phyloP scores from a whole-genome alignment of 2,888 invertebrate genomes.

The Drosophila mayaguana region DNA sequence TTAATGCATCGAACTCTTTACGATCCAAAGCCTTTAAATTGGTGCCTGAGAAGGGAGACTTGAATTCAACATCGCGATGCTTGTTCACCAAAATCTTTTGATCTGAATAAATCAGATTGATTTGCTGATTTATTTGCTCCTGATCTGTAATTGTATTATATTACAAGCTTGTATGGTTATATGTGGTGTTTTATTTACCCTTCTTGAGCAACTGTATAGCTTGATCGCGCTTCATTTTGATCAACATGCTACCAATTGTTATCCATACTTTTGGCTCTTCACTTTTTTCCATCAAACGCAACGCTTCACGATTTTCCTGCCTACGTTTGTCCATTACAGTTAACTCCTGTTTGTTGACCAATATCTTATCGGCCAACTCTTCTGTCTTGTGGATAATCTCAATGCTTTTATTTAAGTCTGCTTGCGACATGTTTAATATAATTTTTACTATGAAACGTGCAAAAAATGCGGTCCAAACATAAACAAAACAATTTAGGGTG shows the following conservation, averaged over 20 bases:
- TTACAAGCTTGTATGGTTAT: not conserved
- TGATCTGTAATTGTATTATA: conserved; percentile 76
- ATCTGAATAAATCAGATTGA: conserved; percentile 83
- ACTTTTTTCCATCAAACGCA: conserved; percentile 79
- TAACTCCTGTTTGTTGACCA: conserved; percentile 83
- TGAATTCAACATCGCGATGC: conserved; percentile 83
- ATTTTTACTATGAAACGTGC: not conserved
- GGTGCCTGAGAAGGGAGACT: conserved; percentile 82
- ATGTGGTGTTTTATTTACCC: conserved; percentile 62
- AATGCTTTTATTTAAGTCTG: conserved; percentile 70
- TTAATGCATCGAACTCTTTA: conserved; percentile 81
- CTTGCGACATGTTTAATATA: conserved; percentile 47
- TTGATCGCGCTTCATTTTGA: conserved; percentile 78
- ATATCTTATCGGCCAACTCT: conserved; percentile 83
- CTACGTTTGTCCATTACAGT: conserved; percentile 82
- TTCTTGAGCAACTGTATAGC: conserved; percentile 82
- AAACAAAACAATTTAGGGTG: conserved; percentile 35
- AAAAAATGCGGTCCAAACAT: conserved; percentile 19
- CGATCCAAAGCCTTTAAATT: conserved; percentile 81
- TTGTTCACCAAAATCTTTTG: conserved; percentile 84
- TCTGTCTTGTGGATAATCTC: conserved; percentile 83
- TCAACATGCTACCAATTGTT: conserved; percentile 83
- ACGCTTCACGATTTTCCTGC: conserved; percentile 82
- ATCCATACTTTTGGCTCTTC: conserved; percentile 83
- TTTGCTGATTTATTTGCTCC: conserved; percentile 81